These are phyloP conservation scores for Zygaena filipendulae DNA, from an alignment of 2,888 invertebrate genomes.

Conservation along the genomic window DNA sequence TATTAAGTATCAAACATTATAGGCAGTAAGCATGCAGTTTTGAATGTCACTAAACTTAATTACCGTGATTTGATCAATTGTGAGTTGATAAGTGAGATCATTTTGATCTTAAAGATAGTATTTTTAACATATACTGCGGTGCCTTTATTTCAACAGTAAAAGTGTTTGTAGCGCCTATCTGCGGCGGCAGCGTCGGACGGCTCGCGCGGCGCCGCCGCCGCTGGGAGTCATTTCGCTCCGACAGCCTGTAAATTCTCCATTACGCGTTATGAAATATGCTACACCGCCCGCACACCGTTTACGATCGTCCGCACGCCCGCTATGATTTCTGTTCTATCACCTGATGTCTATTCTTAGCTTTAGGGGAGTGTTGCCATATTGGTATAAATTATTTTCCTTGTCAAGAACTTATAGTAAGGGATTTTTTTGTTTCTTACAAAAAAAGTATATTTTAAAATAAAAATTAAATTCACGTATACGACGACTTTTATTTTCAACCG, in stretches of 20 bases:
- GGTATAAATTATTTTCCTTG: conserved; percentile 1
- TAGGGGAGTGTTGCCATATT: conserved; percentile 9
- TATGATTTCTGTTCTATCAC: conserved; percentile 38
- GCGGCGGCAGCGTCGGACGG: too few relatives aligned
- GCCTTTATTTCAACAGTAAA: too few relatives aligned
- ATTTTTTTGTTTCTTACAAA: not conserved
- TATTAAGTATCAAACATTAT: too few relatives aligned
- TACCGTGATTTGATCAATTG: too few relatives aligned
- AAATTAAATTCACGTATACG: not conserved
- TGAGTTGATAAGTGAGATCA: too few relatives aligned
- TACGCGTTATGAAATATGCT: conserved; percentile 68
- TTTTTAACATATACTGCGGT: too few relatives aligned
- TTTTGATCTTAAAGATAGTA: too few relatives aligned
- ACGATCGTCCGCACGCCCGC: conserved; percentile 34
- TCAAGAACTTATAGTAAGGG: too few relatives aligned
- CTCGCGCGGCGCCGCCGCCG: conserved; percentile 39
- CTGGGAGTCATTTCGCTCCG: conserved; percentile 63
- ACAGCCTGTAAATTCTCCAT: conserved; percentile 70
- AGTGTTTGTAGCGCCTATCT: too few relatives aligned
- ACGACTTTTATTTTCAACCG: not conserved
- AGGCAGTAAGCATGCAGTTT: too few relatives aligned
- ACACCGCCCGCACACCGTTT: conserved; percentile 35
- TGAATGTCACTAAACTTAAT: too few relatives aligned
- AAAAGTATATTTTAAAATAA: not conserved
- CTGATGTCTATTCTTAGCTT: conserved; percentile 20